Evolutionary conservation across 2,888 invertebrate genomes (phyloP), one percentile per base, ranked within the genome.

Genomic region (Pyrocoelia pectoralis): DNA sequence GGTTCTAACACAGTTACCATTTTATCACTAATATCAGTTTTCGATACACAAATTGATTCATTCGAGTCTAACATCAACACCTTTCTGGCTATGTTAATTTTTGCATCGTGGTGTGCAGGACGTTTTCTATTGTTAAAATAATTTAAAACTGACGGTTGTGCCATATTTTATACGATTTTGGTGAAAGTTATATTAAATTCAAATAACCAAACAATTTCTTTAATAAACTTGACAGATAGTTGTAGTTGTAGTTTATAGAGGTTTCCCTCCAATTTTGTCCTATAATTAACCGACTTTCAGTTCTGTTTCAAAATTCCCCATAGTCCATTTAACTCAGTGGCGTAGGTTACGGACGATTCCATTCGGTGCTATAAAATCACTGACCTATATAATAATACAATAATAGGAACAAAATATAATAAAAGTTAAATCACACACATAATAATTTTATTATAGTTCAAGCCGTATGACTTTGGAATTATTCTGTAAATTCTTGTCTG

Each of bases 121-220:
- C 93, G 86, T 83, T 93, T 93, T 76, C 92, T 87, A 73, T 88
- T 88, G 78, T 86, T 89, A 79, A 92, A 93, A 84, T 86, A 93
- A 68, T 87, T 86, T 66, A 89, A 88, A 61, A 93, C 86, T 53
- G 52, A 29, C 4, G 52, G 38, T 10, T 52, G 52, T 1, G 52
- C 52, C 52, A 52, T 52, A 14, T 33, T 52, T 13, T 17, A 5
- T 4, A 12, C 9, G 2, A 24, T 49, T 19, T n/a, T 17, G 17
- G n/a, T 1, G 10, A 18, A 50, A 50, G 12, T 49, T 10, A 12
- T 24, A 13, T 1, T 9, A 29, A 50, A 50, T 50, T 50, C 24
- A 50, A 50, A 50, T n/a, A 28, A n/a, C 28, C 50, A 50, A 50
- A 1, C 24, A 18, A n/a, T n/a, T n/a, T n/a, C n/a, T n/a, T n/a